Base-by-base conservation (phyloP, 2,113 vertebrate genomes). In the Uropsilus gracilis region DNA sequence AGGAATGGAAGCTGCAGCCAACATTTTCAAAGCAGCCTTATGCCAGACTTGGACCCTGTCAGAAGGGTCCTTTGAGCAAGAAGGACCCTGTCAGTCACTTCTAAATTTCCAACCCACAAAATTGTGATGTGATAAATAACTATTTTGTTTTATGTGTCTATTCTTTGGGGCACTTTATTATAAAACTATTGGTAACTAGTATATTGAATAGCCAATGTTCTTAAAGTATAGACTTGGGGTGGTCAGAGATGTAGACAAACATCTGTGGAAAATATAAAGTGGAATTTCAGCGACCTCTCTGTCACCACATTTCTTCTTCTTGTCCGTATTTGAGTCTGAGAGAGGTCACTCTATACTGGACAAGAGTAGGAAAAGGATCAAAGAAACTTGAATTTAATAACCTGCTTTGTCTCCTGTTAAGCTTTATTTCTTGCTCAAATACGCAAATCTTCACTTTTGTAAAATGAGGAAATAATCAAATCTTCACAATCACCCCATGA, bases 21-120 rank as follows among this genome's bases (percentile, higher is more conserved):
- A 8, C n/a, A 34, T 50, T 16, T 3, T n/a, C 1, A 30, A 34
- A 16, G 3, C 37, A 46, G 28, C n/a, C 6, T 86, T 57, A 24
- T 1, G 0, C 22, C 57, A 17, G n/a, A 34, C 6, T 28, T 59
- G 28, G n/a, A 48, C 8, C 64, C 32, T 1, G 17, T n/a, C n/a
- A n/a, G n/a, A n/a, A n/a, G n/a, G n/a, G n/a, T n/a, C n/a, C n/a
- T n/a, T n/a, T n/a, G n/a, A n/a, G n/a, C n/a, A n/a, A n/a, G n/a
- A 18, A 26, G 24, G 1, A n/a, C 32, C 28, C 69, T 48, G 1
- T 16, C 11, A 76, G 34, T 37, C 72, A 44, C 32, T 85, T 85
- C 50, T 8, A 2, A 59, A 42, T n/a, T 71, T 24, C 63, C 34
- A 32, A 1, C 53, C 53, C 55, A 17, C 22, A 37, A 82, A 77